phyloP scores from a whole-genome alignment of 2,888 invertebrate species.

The Myathropa florea region DNA sequence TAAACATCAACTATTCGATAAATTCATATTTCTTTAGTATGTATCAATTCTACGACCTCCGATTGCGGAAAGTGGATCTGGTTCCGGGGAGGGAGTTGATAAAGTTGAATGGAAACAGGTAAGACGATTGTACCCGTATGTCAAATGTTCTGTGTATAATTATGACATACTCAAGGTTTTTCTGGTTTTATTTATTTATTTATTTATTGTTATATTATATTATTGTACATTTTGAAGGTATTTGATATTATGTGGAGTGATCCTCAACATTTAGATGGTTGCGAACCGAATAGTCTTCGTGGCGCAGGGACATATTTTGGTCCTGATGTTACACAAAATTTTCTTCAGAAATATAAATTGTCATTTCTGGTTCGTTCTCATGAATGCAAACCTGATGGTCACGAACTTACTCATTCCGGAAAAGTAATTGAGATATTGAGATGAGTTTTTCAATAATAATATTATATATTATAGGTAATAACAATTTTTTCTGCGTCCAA shows the following conservation, averaged over 20 bases:
- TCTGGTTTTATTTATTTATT: no score
- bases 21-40: slow-evolving; percentile 83
- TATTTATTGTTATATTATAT: background rate
- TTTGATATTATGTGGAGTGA: slow-evolving; percentile 97
- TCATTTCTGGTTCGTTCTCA: slow-evolving; percentile 92
- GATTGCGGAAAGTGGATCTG: slow-evolving; percentile 84
- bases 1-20: background rate
- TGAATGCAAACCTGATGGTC: slow-evolving; percentile 96
- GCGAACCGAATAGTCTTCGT: slow-evolving; percentile 90
- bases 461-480: slow-evolving; percentile 85
- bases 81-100: slow-evolving; percentile 86
- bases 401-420: slow-evolving; percentile 91
- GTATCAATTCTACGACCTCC: slow-evolving; percentile 93
- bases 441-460: background rate
- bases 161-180: no score
- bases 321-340: slow-evolving; percentile 90
- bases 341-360: slow-evolving; percentile 89
- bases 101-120: slow-evolving; percentile 96
- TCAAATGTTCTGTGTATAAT: background rate
- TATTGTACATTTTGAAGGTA: slow-evolving; percentile 83
- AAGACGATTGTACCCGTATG: slow-evolving; percentile 73
- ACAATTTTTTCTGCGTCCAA: slow-evolving; percentile 98
- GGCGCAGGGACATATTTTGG: slow-evolving; percentile 97
- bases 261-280: slow-evolving; percentile 89
- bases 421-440: slow-evolving; percentile 83